These are phyloP conservation scores for Dicranocentrus wangi DNA, from an alignment of 2,888 invertebrate species.

Conservation along the genomic window DNA sequence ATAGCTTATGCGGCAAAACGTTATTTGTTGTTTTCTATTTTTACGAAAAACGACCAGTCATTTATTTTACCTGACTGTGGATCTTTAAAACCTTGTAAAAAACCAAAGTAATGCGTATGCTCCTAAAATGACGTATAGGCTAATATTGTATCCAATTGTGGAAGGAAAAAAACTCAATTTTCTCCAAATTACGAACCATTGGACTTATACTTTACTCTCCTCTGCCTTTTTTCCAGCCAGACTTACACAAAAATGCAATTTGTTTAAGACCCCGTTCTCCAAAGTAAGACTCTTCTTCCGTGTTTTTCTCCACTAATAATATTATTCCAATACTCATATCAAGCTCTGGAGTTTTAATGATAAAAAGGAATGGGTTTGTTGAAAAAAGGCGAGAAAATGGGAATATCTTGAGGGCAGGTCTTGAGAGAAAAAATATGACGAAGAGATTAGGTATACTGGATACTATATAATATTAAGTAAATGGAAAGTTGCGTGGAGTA, in stretches of 20 bases:
- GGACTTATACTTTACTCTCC: too few species aligned
- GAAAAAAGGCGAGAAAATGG: background rate
- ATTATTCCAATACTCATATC: too few species aligned
- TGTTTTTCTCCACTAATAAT: too few species aligned
- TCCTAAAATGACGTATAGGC: background rate
- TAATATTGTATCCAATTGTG: background rate
- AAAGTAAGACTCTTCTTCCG: too few species aligned
- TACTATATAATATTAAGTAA: background rate
- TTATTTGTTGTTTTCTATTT: too few species aligned
- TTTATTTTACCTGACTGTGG: background rate
- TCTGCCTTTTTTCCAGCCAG: too few species aligned
- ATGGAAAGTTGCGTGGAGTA: background rate
- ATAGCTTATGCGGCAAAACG: too few species aligned
- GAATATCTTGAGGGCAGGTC: background rate
- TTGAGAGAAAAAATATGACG: too few species aligned
- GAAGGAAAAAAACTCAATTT: constrained; percentile 24
- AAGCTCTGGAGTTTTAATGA: background rate
- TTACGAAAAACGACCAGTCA: too few species aligned
- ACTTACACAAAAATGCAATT: constrained; percentile 10
- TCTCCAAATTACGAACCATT: constrained; percentile 20
- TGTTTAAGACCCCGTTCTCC: background rate
- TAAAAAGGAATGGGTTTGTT: background rate
- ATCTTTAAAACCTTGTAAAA: background rate
- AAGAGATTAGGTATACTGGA: background rate
- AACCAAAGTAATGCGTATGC: background rate